A percentile compares a stretch with the other conserved stretches of the same genome.
Evolutionary conservation across 2,888 invertebrate species (phyloP).

Genomic region (Tridacna crocea): DNA sequence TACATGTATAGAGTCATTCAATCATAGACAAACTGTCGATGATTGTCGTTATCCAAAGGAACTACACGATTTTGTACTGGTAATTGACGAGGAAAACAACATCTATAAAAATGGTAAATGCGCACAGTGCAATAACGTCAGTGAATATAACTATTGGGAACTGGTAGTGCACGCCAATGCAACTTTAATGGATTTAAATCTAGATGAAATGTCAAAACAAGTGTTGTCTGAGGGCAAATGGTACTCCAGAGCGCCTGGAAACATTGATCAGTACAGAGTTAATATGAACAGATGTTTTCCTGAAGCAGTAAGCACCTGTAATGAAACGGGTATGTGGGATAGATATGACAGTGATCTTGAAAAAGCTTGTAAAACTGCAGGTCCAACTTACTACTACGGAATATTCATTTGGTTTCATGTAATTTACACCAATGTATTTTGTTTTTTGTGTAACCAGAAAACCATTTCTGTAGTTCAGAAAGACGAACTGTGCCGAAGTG

Average conservation of each 20-base stretch:
- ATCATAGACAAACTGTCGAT: too few species aligned
- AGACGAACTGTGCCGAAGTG: too few species aligned
- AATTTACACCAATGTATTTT: slow-evolving; percentile 1
- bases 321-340: not conserved
- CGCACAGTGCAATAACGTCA: not conserved
- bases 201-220: not conserved
- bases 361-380: not conserved
- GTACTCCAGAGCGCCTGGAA: not conserved
- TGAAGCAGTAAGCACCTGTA: not conserved
- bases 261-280: not conserved
- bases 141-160: not conserved
- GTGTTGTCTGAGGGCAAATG: not conserved
- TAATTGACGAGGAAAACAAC: too few species aligned
- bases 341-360: too few species aligned
- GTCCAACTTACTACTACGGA: not conserved
- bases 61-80: too few species aligned
- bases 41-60: too few species aligned
- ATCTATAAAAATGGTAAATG: too few species aligned
- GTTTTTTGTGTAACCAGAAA: slow-evolving; percentile 3
- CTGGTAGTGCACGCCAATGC: not conserved
- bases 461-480: too few species aligned
- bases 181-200: not conserved
- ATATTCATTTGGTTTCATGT: not conserved
- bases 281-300: not conserved
- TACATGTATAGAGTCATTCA: too few species aligned